Percentiles rank a stretch among this genome's conserved stretches.
phyloP scores from a whole-genome alignment of 2,113 vertebrate genomes.

The Upupa epops region DNA sequence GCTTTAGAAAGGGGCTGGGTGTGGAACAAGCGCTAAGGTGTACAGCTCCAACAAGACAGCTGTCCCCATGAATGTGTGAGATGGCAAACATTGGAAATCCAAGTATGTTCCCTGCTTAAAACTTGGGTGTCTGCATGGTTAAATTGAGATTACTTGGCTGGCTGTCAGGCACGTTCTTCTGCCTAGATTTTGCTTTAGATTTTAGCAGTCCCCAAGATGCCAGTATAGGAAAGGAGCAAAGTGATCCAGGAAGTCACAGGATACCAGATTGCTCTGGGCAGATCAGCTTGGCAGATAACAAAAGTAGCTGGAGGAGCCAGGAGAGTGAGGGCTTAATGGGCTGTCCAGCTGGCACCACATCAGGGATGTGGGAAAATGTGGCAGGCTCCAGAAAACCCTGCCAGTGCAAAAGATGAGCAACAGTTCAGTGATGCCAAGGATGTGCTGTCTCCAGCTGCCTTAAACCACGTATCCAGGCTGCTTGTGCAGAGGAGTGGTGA shows the following conservation, averaged over 20 bases:
- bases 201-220: background rate
- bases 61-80: background rate
- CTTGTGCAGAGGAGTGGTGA: fast-evolving
- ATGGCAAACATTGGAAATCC: background rate
- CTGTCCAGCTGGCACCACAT: background rate
- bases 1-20: background rate
- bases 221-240: background rate
- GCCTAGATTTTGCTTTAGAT: background rate
- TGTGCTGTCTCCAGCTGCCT: background rate
- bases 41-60: background rate
- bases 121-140: background rate
- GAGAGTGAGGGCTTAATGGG: background rate
- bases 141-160: background rate
- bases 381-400: background rate
- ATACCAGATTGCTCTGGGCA: background rate
- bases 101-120: background rate
- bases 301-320: background rate
- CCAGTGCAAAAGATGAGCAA: background rate
- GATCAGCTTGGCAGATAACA: background rate
- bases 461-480: fast-evolving
- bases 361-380: background rate
- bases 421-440: background rate
- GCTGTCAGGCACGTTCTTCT: background rate
- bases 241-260: background rate
- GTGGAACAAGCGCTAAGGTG: background rate